phyloP scores from a whole-genome alignment of 2,888 invertebrate species.

The Cheilosia pagana region DNA sequence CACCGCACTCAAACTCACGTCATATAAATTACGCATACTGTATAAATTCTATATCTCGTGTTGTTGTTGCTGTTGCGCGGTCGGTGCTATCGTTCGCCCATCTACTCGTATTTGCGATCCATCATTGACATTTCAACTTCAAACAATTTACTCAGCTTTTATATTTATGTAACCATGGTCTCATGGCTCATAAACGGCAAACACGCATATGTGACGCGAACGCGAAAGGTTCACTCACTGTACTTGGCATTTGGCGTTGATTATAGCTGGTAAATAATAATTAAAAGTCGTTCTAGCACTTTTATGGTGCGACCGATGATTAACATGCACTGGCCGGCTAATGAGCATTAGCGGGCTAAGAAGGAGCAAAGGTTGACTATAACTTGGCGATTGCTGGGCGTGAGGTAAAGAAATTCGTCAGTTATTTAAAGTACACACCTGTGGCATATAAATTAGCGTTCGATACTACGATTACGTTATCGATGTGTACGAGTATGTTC shows the following conservation, averaged over 20 bases:
- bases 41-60: background rate
- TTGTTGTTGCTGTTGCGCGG: background rate
- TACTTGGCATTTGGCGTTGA: background rate
- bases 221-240: constrained; percentile 7
- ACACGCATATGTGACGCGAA: background rate
- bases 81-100: background rate
- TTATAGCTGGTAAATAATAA: constrained; percentile 13
- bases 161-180: constrained; percentile 46
- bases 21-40: constrained; percentile 1
- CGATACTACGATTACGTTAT: constrained; percentile 17
- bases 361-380: constrained; percentile 25
- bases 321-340: background rate
- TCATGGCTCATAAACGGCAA: background rate
- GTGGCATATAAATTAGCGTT: constrained; percentile 1
- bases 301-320: constrained; percentile 27
- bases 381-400: constrained; percentile 22
- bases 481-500: background rate
- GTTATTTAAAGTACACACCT: background rate
- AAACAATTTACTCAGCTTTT: constrained; percentile 41
- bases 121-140: constrained; percentile 61
- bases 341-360: constrained; percentile 16
- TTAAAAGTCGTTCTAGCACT: constrained; percentile 10
- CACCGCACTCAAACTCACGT: constrained; percentile 6
- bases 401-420: constrained; percentile 14
- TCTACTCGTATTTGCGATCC: constrained; percentile 28